Percentiles rank a stretch among this genome's conserved stretches.
These are phyloP conservation scores for Muscicapa adusta DNA, from an alignment of 2,113 vertebrate genomes.

Conservation along the genomic window DNA sequence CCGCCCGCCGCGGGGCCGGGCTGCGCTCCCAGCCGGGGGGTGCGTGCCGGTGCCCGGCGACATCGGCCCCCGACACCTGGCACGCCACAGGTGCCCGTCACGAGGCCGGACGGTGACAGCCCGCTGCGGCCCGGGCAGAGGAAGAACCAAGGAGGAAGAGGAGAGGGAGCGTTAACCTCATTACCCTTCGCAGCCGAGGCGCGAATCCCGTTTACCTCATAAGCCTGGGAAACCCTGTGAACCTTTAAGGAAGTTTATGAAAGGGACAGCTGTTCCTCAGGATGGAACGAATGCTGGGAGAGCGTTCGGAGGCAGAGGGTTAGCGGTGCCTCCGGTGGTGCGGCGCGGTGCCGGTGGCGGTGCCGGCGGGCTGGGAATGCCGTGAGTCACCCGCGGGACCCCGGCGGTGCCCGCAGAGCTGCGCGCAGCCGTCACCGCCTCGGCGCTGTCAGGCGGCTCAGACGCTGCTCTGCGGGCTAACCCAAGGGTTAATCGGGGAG, in stretches of 20 bases:
- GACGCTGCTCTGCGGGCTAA: not conserved
- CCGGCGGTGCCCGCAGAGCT: not conserved
- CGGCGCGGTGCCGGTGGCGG: not conserved
- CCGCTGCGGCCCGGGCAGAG: not conserved
- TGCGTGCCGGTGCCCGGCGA: not conserved
- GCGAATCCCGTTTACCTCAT: not conserved
- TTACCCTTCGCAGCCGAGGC: not conserved
- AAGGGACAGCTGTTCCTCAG: not conserved
- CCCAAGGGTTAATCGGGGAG: not conserved
- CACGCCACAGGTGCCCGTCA: constrained; percentile 59
- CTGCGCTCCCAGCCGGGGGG: not conserved
- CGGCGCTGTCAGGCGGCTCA: not conserved
- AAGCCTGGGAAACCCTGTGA: not conserved
- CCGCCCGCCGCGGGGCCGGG: not conserved
- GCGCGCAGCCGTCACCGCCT: not conserved
- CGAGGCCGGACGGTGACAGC: not conserved
- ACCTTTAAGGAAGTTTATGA: not conserved
- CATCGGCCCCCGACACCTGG: not conserved
- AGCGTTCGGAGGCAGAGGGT: not conserved
- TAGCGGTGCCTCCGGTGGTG: not conserved
- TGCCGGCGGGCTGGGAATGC: fast-evolving
- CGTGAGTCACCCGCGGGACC: not conserved
- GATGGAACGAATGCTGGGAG: not conserved
- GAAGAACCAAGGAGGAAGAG: not conserved
- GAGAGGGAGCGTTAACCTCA: not conserved